Percentiles rank a stretch among this genome's conserved stretches.
Evolutionary conservation across 2,888 invertebrate genomes (phyloP).

Genomic region (Apomyelois bistriatella): DNA sequence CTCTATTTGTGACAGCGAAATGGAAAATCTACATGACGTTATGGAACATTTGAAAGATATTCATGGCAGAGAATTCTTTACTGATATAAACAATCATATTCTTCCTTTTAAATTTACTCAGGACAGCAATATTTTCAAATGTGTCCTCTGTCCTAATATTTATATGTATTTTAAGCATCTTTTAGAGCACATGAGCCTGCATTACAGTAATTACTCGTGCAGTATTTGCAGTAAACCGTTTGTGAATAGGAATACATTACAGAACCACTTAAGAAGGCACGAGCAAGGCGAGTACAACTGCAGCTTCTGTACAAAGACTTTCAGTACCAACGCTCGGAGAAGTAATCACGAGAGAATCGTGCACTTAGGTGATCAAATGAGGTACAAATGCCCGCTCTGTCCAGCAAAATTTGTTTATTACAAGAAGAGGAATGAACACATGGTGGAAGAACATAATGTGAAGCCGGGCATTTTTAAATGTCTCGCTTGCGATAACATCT

Average conservation of each 20-base stretch:
- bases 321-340: slow-evolving; percentile 29
- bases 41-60: slow-evolving; percentile 27
- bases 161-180: slow-evolving; percentile 35
- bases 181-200: slow-evolving; percentile 40
- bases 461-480: slow-evolving; percentile 32
- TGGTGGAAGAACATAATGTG: slow-evolving; percentile 44
- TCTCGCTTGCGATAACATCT: slow-evolving; percentile 46
- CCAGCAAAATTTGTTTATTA: slow-evolving; percentile 25
- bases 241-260: slow-evolving; percentile 24
- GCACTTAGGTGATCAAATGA: slow-evolving; percentile 15
- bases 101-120: slow-evolving; percentile 43
- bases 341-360: slow-evolving; percentile 30
- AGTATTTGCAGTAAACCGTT: slow-evolving; percentile 33
- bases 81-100: slow-evolving; percentile 39
- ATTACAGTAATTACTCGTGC: slow-evolving; percentile 39
- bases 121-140: slow-evolving; percentile 24
- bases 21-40: slow-evolving; percentile 30
- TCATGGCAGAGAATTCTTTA: slow-evolving; percentile 30
- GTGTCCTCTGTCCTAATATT: slow-evolving; percentile 28
- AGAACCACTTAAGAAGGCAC: slow-evolving; percentile 20
- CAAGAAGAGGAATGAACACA: slow-evolving; percentile 35
- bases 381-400: slow-evolving; percentile 36
- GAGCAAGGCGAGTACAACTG: slow-evolving; percentile 32
- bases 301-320: slow-evolving; percentile 30
- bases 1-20: slow-evolving; percentile 25